Conservation (phyloP, 2,797 vertebrate genomes). For the Anolis apletophallus region DNA sequence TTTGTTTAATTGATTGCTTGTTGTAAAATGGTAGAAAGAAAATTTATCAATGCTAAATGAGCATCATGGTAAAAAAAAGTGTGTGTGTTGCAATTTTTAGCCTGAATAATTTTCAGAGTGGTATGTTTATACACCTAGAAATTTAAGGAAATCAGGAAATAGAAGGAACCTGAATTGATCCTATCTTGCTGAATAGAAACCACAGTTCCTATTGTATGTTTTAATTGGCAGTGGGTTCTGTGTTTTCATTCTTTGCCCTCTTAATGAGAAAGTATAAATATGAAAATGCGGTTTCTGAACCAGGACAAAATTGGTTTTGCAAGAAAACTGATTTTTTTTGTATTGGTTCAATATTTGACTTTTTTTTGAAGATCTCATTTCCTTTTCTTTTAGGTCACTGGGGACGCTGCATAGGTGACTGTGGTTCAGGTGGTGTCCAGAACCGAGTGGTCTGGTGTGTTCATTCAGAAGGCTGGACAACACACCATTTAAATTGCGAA, state of each 20-base stretch:
- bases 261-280: background rate
- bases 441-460: conserved; percentile 92
- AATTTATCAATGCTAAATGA: too few species aligned
- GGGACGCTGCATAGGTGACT: conserved; percentile 92
- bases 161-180: background rate
- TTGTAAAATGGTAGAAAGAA: too few species aligned
- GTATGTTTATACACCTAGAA: background rate
- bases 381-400: conserved; percentile 87
- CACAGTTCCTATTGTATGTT: background rate
- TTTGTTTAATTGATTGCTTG: too few species aligned
- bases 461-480: conserved; percentile 92
- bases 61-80: too few species aligned
- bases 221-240: background rate
- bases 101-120: background rate
- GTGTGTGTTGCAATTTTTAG: background rate
- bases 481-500: conserved; percentile 88
- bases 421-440: conserved; percentile 88
- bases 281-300: background rate
- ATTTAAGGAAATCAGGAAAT: background rate
- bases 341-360: background rate
- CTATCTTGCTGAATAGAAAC: background rate
- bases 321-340: background rate
- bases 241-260: background rate
- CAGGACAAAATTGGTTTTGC: background rate
- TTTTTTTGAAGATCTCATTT: conserved; percentile 19